A percentile compares a stretch with the other conserved stretches of the same genome.
Evolutionary conservation across 2,888 invertebrate species (phyloP).

Genomic region (Dasysyrphus tricinctus): DNA sequence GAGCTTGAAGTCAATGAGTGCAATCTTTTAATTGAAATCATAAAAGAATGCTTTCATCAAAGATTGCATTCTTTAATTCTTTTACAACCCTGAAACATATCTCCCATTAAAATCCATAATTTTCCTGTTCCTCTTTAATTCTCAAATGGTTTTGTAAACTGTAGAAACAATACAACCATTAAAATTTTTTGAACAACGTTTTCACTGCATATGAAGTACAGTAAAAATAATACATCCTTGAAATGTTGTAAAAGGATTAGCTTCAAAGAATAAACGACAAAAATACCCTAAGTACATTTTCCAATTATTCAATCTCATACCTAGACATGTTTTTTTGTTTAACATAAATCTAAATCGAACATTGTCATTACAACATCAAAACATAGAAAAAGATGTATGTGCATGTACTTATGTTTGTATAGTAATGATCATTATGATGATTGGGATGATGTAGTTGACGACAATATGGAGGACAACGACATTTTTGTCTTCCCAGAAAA

Average conservation of each 20-base stretch:
- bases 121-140: no score
- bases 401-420: no score
- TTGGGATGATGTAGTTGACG: conserved; percentile 32
- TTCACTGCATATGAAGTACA: not conserved
- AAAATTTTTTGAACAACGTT: not conserved
- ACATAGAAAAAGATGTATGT: not conserved
- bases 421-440: conserved; percentile 32
- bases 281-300: not conserved
- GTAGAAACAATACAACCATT: not conserved
- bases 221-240: not conserved
- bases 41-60: no score
- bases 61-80: no score
- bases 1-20: no score
- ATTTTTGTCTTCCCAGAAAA: conserved; percentile 3
- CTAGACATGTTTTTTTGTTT: not conserved
- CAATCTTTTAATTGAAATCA: no score
- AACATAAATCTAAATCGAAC: conserved; percentile 44
- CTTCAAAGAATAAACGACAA: not conserved
- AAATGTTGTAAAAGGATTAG: not conserved
- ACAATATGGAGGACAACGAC: conserved; percentile 3
- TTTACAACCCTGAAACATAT: no score
- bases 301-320: not conserved
- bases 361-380: conserved; percentile 41
- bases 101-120: no score
- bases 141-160: no score